Base-by-base conservation (phyloP, 2,113 vertebrate genomes). In the Pyrgilauda ruficollis region DNA sequence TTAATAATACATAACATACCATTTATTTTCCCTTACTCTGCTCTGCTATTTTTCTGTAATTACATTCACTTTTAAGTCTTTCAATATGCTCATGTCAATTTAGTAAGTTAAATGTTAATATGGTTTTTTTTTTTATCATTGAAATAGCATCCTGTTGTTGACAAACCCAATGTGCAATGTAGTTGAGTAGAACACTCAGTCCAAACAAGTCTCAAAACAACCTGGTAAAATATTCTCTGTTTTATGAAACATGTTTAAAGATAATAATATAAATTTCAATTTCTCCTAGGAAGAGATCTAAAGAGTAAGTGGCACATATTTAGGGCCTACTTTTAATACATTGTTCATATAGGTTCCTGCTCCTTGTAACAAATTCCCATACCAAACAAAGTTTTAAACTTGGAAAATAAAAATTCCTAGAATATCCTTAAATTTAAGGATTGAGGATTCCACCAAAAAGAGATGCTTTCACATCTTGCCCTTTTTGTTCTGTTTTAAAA, bases 51-150 rank as follows among this genome's bases (percentile, higher is more conserved):
- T 90, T 84, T 15, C 16, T 70, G 20, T 27, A 83, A 58, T 66
- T 35, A 3, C 20, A n/a, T 5, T 5, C 47, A 13, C 5, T 74
- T 87, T 81, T 41, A 53, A 64, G 13, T 47, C 28, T 43, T 8
- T 68, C 21, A 68, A 16, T 26, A 49, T 0, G 1, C 7, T 83
- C 24, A 15, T 12, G 73, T 6, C 3, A 12, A 2, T 44, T 52
- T 56, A 41, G 23, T 26, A 63, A 73, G 9, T 7, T 24, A 66
- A 30, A 56, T 33, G 5, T 69, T 68, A 70, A 35, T 37, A 10
- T 0, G 35, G 35, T 2, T 20, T 3, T 7, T 10, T 23, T 28
- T 23, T 28, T 44, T 28, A 41, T 5, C 13, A 6, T 19, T 23
- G 16, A n/a, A 67, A 15, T 17, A 18, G 9, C 7, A 61, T n/a